phyloP scores from a whole-genome alignment of 2,797 vertebrate genomes.

The Pseudotriccus pelzelni region DNA sequence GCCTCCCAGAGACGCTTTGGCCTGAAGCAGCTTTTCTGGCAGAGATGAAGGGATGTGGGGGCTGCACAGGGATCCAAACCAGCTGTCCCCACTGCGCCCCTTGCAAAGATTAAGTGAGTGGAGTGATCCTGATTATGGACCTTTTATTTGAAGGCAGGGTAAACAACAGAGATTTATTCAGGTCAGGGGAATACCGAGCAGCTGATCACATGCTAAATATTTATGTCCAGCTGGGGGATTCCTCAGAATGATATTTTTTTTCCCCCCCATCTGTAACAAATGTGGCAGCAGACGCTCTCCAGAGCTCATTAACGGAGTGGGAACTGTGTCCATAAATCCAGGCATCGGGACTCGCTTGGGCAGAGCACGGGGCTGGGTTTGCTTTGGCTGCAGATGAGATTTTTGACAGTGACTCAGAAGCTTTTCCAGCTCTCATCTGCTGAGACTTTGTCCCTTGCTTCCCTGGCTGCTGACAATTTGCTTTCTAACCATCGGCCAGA shows the following conservation, averaged over 20 bases:
- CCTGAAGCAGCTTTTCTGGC: not conserved
- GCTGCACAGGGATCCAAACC: not conserved
- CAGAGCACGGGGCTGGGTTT: not conserved
- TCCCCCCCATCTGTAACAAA: not conserved
- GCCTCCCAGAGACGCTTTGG: not conserved
- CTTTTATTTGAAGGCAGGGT: not conserved
- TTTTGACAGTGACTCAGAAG: not conserved
- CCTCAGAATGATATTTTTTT: not conserved
- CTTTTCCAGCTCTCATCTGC: not conserved
- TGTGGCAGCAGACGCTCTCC: not conserved
- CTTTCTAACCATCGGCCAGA: not conserved
- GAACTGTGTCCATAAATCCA: not conserved
- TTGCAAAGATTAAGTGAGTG: not conserved
- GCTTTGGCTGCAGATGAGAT: not conserved
- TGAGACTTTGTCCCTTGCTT: not conserved
- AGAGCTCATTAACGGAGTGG: not conserved
- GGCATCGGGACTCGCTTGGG: accelerated
- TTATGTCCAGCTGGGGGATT: constrained; percentile 21
- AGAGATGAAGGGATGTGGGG: not conserved
- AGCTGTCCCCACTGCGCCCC: accelerated
- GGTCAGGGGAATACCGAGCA: not conserved
- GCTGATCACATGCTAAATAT: constrained; percentile 28
- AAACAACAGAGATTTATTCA: constrained; percentile 12
- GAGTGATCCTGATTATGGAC: not conserved
- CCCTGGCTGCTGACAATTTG: not conserved